Evolutionary conservation across 2,797 vertebrate species (phyloP), one percentile per base, ranked within the genome.

Genomic region (Merluccius polli): DNA sequence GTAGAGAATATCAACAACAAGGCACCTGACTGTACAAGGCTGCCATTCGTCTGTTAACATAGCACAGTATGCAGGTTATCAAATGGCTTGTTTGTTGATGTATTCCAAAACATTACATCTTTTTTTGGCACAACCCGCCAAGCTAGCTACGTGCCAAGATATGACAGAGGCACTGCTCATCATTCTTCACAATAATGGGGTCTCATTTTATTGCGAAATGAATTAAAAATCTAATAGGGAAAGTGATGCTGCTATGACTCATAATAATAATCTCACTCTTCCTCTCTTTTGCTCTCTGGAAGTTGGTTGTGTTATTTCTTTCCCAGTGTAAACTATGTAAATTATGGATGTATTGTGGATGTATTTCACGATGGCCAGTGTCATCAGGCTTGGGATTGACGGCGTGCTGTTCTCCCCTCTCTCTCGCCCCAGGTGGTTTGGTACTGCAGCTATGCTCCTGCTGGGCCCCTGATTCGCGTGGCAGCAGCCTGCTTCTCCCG

Each of bases 361-460:
- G 24, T 65, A 27, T 65, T 65, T 65, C 21, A 7, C 59, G 9
- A 59, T 15, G 18, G 21, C 52, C 21, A 7, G 59, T 27, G 59
- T 27, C 59, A 65, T n/a, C 27, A 10, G 18, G 24, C 59, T 63
- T n/a, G 59, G 59, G n/a, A 11, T 24, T 65, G 59, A 65, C 10
- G 16, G 24, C 59, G 24, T 29, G 59, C 10, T 27, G 8, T 81
- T 11, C 67, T 75, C 12, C 82, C 24, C 79, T 59, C 59, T 86
- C 27, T 82, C 71, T 75, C 79, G 83, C 7, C 83, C 79, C 91
- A 98, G 97, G 95, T 95, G 91, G 92, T 94, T 89, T 74, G 84
- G 89, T 75, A 86, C 93, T 94, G 92, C 91, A 86, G 93, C 93
- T 89, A 96, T 95, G 96, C 90, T 94, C 83, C 92, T 90, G 92